These are phyloP conservation scores for Eulemur macaco DNA, from an alignment of 2,113 vertebrate species.

Conservation along the genomic window DNA sequence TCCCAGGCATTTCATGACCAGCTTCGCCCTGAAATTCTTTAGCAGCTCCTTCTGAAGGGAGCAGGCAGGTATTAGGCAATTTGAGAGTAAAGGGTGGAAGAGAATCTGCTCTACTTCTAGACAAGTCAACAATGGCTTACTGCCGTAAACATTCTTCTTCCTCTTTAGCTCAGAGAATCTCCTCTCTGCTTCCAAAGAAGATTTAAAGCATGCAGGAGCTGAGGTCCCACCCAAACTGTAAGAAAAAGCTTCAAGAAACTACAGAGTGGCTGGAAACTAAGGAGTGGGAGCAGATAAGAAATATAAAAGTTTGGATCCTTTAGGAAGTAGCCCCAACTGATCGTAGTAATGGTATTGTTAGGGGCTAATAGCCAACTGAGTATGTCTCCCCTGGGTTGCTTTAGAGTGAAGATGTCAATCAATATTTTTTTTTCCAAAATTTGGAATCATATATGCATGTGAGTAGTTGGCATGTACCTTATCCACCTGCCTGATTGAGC, in stretches of 20 bases:
- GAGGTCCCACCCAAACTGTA: not conserved
- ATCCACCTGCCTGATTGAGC: not conserved
- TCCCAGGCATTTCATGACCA: not conserved
- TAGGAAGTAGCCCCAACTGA: not conserved
- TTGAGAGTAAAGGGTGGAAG: not conserved
- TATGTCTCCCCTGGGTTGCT: not conserved
- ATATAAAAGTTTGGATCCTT: not conserved
- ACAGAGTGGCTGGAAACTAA: not conserved
- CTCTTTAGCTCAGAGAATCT: not conserved
- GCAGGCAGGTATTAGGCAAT: not conserved
- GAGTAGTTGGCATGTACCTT: not conserved
- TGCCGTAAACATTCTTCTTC: not conserved
- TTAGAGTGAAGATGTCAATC: not conserved
- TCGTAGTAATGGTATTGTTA: not conserved
- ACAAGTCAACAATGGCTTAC: not conserved
- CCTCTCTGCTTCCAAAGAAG: not conserved
- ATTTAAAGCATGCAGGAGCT: not conserved
- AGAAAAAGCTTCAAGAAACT: not conserved
- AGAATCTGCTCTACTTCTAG: not conserved
- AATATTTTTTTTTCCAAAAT: not conserved
- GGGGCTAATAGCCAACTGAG: not conserved
- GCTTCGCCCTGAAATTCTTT: not conserved
- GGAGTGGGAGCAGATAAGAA: not conserved
- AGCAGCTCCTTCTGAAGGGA: not conserved
- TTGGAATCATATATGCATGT: not conserved